These are phyloP conservation scores for Melanitta fusca DNA, from an alignment of 2,797 vertebrate species.

Conservation along the genomic window DNA sequence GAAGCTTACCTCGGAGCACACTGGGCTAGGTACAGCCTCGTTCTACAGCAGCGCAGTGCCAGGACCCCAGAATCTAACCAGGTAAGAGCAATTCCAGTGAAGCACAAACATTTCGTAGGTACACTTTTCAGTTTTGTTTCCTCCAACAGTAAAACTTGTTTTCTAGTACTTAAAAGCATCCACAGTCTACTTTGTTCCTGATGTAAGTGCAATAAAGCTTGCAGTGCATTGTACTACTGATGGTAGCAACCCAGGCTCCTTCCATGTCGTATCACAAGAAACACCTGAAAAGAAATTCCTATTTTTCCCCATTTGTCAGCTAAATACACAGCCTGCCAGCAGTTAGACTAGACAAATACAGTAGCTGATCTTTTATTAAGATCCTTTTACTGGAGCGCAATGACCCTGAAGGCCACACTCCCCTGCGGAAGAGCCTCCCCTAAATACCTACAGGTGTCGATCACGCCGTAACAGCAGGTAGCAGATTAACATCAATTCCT, in stretches of 20 bases:
- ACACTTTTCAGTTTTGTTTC: not conserved
- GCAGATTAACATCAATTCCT: not conserved
- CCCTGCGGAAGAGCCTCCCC: not conserved
- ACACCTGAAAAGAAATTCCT: not conserved
- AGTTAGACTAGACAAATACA: not conserved
- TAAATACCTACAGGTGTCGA: not conserved
- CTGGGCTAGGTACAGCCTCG: not conserved
- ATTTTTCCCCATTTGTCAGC: not conserved
- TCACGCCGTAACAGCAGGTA: not conserved
- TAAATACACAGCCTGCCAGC: not conserved
- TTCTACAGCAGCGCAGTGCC: not conserved
- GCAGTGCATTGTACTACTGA: not conserved
- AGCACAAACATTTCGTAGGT: not conserved
- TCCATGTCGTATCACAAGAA: not conserved
- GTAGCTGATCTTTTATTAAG: not conserved
- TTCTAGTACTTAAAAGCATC: not conserved
- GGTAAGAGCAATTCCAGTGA: not conserved
- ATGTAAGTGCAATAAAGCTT: not conserved
- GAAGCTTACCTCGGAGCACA: not conserved
- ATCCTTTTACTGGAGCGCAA: not conserved
- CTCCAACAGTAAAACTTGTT: not conserved
- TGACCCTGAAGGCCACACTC: not conserved
- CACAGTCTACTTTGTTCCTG: not conserved
- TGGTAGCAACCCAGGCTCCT: not conserved
- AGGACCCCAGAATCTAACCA: not conserved